These are phyloP conservation scores for Hirundo rustica DNA, from an alignment of 2,797 vertebrate species.

Conservation along the genomic window DNA sequence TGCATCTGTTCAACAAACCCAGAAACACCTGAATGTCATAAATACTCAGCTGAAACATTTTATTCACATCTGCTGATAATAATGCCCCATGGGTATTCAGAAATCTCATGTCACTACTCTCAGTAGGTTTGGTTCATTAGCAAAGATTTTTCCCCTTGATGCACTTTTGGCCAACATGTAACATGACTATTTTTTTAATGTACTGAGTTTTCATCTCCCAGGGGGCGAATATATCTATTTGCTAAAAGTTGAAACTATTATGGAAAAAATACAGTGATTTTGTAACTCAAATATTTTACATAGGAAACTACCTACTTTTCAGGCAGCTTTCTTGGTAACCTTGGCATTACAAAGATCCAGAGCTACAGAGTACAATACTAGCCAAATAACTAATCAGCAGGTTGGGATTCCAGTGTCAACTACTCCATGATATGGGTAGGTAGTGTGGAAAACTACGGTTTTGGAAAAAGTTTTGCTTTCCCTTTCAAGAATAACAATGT, in stretches of 20 bases:
- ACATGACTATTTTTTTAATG: neutral
- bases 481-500: neutral
- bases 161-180: constrained; percentile 27
- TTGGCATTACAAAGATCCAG: neutral
- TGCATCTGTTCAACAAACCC: neutral
- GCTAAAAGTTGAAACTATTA: neutral
- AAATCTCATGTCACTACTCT: constrained; percentile 30
- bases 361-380: neutral
- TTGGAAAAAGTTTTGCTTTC: neutral
- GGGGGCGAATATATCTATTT: neutral
- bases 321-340: neutral
- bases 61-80: constrained; percentile 34
- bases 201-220: neutral
- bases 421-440: neutral
- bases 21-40: constrained; percentile 47
- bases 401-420: neutral
- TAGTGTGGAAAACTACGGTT: neutral
- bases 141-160: constrained; percentile 44
- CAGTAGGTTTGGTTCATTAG: constrained; percentile 42
- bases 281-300: neutral
- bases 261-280: neutral
- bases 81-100: constrained; percentile 24
- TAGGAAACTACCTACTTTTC: neutral
- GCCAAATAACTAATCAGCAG: neutral
- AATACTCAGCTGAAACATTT: constrained; percentile 4